Conservation (phyloP, 2,113 vertebrate genomes). For the Halcyon malimbica region DNA sequence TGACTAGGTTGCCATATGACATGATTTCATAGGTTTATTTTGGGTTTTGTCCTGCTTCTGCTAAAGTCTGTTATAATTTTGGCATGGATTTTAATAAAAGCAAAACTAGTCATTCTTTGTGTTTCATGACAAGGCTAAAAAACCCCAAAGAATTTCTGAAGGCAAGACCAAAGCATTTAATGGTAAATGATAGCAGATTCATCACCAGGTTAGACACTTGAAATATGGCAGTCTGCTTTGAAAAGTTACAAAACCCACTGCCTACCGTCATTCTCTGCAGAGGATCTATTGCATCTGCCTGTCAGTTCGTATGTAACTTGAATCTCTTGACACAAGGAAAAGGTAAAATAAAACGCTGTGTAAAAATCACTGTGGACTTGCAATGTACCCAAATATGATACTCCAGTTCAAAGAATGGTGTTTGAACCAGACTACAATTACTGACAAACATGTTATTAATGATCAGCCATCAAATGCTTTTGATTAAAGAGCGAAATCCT, state of each 20-base stretch:
- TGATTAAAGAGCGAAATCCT: conserved; percentile 70
- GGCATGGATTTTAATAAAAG: neutral
- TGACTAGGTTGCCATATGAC: conserved; percentile 22
- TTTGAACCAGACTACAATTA: conserved; percentile 71
- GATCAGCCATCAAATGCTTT: conserved; percentile 73
- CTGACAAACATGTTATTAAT: conserved; percentile 75
- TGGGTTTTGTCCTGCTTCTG: neutral
- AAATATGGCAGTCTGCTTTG: conserved; percentile 66
- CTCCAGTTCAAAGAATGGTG: conserved; percentile 70
- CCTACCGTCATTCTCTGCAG: conserved; percentile 48
- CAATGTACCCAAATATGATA: conserved; percentile 68
- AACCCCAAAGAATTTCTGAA: conserved; percentile 28
- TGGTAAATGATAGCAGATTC: conserved; percentile 70
- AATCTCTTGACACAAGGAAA: conserved; percentile 73
- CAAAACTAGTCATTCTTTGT: neutral
- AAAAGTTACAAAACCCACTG: conserved; percentile 63
- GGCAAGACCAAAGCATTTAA: conserved; percentile 61
- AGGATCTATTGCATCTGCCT: conserved; percentile 64
- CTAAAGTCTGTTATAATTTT: conserved; percentile 8
- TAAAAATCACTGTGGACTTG: conserved; percentile 65
- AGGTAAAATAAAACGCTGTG: conserved; percentile 74
- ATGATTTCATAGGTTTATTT: conserved; percentile 53
- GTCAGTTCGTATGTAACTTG: conserved; percentile 69
- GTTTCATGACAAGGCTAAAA: neutral
- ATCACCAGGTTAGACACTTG: conserved; percentile 52